Evolutionary conservation across 2,888 invertebrate genomes (phyloP).

Genomic region (Melangyna quadrimaculata): DNA sequence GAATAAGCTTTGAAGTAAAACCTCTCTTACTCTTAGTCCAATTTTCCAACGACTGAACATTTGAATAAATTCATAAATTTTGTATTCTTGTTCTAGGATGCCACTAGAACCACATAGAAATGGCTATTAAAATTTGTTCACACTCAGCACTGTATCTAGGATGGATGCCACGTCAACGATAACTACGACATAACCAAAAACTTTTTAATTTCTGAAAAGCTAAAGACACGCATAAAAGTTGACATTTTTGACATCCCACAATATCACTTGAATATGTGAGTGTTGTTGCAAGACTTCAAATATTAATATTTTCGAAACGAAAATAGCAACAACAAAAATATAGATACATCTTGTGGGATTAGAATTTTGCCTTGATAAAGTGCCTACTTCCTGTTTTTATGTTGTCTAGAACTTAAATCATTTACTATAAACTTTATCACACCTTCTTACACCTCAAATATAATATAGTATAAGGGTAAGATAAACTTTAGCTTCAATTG

Average conservation of each 20-base stretch:
- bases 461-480: neutral
- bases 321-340: conserved; percentile 1
- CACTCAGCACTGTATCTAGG: neutral
- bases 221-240: conserved; percentile 38
- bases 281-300: conserved; percentile 10
- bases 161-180: neutral
- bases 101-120: too few species aligned
- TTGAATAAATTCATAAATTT: too few species aligned
- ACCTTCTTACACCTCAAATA: neutral
- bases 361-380: conserved; percentile 11
- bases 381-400: conserved; percentile 8
- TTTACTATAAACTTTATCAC: neutral
- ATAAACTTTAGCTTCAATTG: neutral
- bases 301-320: conserved; percentile 31
- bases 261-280: conserved; percentile 4
- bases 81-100: too few species aligned
- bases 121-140: neutral
- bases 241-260: conserved; percentile 34
- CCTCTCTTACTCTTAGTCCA: too few species aligned
- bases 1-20: too few species aligned
- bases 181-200: conserved; percentile 4
- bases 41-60: too few species aligned
- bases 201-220: conserved; percentile 34
- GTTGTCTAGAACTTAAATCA: conserved; percentile 18
- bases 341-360: conserved; percentile 25